A percentile compares a stretch with the other conserved stretches of the same genome.
Evolutionary conservation across 2,888 invertebrate species (phyloP).

Genomic region (Drosophila subsilvestris): DNA sequence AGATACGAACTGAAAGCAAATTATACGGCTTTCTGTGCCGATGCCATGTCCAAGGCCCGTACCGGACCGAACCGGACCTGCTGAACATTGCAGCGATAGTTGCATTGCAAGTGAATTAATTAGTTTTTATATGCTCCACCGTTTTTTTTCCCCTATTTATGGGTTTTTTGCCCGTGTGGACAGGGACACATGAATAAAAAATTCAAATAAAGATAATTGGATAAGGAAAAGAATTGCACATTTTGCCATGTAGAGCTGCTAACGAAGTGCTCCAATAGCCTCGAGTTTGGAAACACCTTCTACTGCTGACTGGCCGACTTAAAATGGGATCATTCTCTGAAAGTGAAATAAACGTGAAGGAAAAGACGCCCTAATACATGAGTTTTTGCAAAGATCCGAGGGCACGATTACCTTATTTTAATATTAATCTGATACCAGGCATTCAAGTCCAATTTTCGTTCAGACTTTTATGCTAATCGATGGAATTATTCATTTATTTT

Average conservation of each 20-base stretch:
- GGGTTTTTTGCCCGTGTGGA: constrained; percentile 47
- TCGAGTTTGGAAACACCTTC: not conserved
- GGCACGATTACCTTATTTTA: too few relatives aligned
- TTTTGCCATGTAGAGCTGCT: constrained; percentile 12
- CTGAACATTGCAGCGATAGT: constrained; percentile 38
- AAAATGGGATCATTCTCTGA: too few relatives aligned
- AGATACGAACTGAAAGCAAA: constrained; percentile 28
- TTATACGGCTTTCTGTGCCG: constrained; percentile 38
- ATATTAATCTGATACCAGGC: not conserved
- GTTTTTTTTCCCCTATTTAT: constrained; percentile 66
- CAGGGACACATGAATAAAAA: constrained; percentile 46
- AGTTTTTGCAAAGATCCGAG: too few relatives aligned
- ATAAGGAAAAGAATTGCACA: constrained; percentile 31
- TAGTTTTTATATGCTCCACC: too few relatives aligned
- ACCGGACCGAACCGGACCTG: constrained; percentile 15
- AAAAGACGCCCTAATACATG: too few relatives aligned
- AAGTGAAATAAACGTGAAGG: too few relatives aligned
- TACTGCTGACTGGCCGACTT: too few relatives aligned
- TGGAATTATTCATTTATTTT: constrained; percentile 12
- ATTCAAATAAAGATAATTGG: constrained; percentile 42
- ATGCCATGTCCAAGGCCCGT: constrained; percentile 12
- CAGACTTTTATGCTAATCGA: too few relatives aligned
- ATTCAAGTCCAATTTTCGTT: not conserved
- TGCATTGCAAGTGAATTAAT: constrained; percentile 71
- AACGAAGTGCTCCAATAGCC: constrained; percentile 4